Evolutionary conservation across 2,113 vertebrate species (phyloP).

Genomic region (Porphyrio hochstetteri): DNA sequence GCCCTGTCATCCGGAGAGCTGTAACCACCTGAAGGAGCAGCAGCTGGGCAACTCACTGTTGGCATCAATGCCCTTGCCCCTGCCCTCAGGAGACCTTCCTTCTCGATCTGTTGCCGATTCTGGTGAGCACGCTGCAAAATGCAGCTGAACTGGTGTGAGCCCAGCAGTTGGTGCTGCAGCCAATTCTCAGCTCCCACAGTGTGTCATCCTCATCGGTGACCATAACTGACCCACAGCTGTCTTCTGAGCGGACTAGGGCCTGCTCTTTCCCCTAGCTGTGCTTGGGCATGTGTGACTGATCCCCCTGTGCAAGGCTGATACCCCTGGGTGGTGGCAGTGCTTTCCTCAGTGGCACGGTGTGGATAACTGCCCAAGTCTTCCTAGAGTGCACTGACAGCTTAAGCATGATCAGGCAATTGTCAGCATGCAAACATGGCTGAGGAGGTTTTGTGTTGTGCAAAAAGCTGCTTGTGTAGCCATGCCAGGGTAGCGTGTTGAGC

Average conservation of each 20-base stretch:
- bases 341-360: background rate
- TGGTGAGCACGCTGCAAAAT: background rate
- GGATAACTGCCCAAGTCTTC: background rate
- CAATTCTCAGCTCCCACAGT: background rate
- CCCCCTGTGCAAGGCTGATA: background rate
- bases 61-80: background rate
- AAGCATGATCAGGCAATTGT: background rate
- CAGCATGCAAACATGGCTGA: background rate
- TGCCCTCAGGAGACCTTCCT: background rate
- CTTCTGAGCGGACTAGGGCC: background rate
- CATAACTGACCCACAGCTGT: background rate
- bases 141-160: background rate
- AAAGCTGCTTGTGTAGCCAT: constrained; percentile 1
- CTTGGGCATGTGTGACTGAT: background rate
- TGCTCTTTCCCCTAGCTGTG: background rate
- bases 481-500: background rate
- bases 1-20: background rate
- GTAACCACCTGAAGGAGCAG: background rate
- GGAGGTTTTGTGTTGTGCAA: background rate
- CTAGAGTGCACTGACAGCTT: background rate
- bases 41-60: background rate
- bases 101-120: background rate
- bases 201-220: fast-evolving
- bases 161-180: background rate
- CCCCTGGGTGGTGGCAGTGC: background rate